Evolutionary conservation across 1,140 invertebrate species (phyloP), one percentile per base, ranked within the genome.

Genomic region (Mya arenaria): DNA sequence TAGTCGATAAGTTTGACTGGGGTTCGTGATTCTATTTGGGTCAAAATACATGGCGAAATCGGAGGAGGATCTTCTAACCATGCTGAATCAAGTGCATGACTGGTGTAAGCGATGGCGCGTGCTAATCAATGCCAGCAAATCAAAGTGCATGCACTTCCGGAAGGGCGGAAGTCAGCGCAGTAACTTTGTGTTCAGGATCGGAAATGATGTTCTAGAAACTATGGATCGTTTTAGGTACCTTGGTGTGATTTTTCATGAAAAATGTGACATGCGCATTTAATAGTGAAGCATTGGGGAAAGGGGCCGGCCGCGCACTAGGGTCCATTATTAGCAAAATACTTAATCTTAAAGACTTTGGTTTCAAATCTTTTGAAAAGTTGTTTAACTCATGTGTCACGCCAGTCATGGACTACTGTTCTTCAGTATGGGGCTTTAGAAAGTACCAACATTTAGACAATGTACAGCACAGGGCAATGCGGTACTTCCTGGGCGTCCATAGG

Each of bases 191-290:
- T 84, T 84, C 36, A 65, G 44, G 25, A 34, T 75, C 13, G 69
- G 77, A 28, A 55, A 68, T 15, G 69, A 80, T n/a, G 28, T 55
- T 15, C 48, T 82, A 34, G 55, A 84, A 75, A 66, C 32, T 52
- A 55, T 75, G 1, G n/a, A 60, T n/a, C 25, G 39, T n/a, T 84
- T 81, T 52, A 84, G 77, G 55, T 84, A 82, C 44, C 39, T 84
- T 6, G 78, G 83, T 39, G 69, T 84, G 13, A 71, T 36, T 30
- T 81, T 84, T 63, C 30, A 82, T 15, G 58, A 82, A 48, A 65
- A 69, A 19, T 6, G 44, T 58, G 63, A 71, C 13, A n/a, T 68
- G 48, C 30, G 19, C 8, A 13, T n/a, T 34, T 32, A 63, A 73
- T 34, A n/a, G 17, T 56, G 56, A 73, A n/a, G 10, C 23, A 37